Base-by-base conservation (phyloP, 2,113 vertebrate species). In the Phalacrocorax carbo region DNA sequence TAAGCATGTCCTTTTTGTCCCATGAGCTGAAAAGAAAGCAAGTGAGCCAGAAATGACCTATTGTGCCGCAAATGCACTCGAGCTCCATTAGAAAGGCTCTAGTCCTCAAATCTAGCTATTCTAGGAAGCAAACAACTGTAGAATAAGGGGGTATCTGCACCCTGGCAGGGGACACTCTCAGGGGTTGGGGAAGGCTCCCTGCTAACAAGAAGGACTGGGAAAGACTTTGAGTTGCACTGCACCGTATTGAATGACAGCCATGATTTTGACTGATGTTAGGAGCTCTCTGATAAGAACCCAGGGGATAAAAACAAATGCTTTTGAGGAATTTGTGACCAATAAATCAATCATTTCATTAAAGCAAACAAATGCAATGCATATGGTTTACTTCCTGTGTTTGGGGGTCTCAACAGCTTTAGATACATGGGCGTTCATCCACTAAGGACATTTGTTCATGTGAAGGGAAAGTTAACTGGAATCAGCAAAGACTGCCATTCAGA, bases 1-100 rank as follows among this genome's bases (percentile, higher is more conserved):
- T 95, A 96, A 97, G 94, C 84, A 4, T 94, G 95, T 94, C 89
- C 83, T 88, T 80, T 96, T 95, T 97, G 93, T 73, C 71, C 87
- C 79, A 46, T 49, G 70, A 97, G 55, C 76, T 96, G 79, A 55
- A 93, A 92, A 96, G 86, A 92, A 96, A 97, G 90, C 77, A 88
- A 94, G 75, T 34, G 90, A 95, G 84, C 95, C 95, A 91, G 88
- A 93, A 97, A 86, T 92, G 69, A 92, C 88, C 92, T 87, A 78
- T 93, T 84, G 85, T 83, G 64, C 57, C 15, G 5, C 57, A 80
- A 93, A 89, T 70, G 85, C 48, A 82, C 92, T 97, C 22, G 2
- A 92, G 66, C 44, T 86, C 54, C 86, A 70, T 94, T 91, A 96
- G 73, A 60, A 95, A 93, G 62, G 60, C 68, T 91, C 78, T 93